Conservation (phyloP, 2,797 vertebrate genomes). For the Emydoidea blandingii region DNA sequence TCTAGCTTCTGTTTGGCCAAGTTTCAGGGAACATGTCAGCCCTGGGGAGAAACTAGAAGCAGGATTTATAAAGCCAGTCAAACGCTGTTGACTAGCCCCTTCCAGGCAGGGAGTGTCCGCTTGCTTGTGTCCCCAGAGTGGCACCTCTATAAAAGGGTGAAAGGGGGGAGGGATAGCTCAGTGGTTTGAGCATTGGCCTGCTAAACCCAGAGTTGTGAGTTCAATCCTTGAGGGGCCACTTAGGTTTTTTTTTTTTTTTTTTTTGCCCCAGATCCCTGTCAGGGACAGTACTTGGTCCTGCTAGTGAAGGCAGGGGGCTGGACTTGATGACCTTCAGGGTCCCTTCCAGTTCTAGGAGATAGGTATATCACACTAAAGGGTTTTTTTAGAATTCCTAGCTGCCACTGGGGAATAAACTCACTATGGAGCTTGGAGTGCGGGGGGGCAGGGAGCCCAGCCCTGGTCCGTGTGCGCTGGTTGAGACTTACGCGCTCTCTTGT, state of each 20-base stretch:
- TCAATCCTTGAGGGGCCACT: no score
- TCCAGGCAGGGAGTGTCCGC: accelerated
- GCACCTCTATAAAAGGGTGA: background rate
- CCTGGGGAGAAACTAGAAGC: background rate
- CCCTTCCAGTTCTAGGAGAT: no score
- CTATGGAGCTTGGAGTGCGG: background rate
- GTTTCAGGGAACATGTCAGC: background rate
- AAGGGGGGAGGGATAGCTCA: background rate
- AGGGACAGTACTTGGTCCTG: no score
- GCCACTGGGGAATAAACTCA: background rate
- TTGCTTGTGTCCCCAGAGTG: background rate
- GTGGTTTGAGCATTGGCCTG: no score
- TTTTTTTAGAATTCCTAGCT: background rate
- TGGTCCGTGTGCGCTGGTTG: accelerated
- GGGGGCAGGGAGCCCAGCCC: background rate
- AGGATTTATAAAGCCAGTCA: background rate
- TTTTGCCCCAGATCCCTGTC: no score
- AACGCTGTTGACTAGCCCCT: background rate
- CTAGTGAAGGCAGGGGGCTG: no score
- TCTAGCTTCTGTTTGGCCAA: background rate
- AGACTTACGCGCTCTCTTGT: background rate
- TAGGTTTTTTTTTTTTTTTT: no score
- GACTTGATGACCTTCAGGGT: no score
- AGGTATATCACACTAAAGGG: accelerated
- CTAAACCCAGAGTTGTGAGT: no score